Conservation (phyloP, 2,888 invertebrate genomes). For the Tortrix viridana region DNA sequence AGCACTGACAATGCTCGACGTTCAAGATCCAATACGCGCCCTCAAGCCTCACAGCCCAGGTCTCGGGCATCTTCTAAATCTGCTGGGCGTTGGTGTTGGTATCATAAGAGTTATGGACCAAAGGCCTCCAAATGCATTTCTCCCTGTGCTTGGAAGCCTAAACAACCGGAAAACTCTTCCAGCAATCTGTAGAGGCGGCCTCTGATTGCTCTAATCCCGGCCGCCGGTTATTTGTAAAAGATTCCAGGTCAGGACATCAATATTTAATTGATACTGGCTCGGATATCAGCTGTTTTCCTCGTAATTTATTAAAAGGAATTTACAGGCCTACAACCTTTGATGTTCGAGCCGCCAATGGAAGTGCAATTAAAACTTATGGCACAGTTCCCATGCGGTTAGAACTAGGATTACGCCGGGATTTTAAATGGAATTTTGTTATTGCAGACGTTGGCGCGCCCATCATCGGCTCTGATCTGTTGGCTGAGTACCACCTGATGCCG, state of each 20-base stretch:
- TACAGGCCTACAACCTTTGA: background rate
- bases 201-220: conserved; percentile 22
- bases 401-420: background rate
- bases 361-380: conserved; percentile 9
- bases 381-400: background rate
- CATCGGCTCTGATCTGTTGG: conserved; percentile 19
- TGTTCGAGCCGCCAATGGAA: background rate
- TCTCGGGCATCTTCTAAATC: background rate
- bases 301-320: background rate
- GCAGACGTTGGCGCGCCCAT: conserved; percentile 12
- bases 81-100: conserved; percentile 22
- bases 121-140: conserved; percentile 20
- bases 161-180: conserved; percentile 24
- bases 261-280: conserved; percentile 15
- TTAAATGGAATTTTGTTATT: conserved; percentile 10
- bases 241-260: background rate
- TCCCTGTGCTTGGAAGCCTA: conserved; percentile 24
- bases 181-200: conserved; percentile 37
- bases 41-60: background rate
- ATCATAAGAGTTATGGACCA: conserved; percentile 25
- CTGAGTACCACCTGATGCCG: conserved; percentile 18
- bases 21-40: background rate
- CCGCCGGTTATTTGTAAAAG: conserved; percentile 33
- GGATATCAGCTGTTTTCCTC: conserved; percentile 2
- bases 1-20: background rate